Percentiles rank a stretch among this genome's conserved stretches.
phyloP scores from a whole-genome alignment of 2,113 vertebrate species.

The Tetrao urogallus region DNA sequence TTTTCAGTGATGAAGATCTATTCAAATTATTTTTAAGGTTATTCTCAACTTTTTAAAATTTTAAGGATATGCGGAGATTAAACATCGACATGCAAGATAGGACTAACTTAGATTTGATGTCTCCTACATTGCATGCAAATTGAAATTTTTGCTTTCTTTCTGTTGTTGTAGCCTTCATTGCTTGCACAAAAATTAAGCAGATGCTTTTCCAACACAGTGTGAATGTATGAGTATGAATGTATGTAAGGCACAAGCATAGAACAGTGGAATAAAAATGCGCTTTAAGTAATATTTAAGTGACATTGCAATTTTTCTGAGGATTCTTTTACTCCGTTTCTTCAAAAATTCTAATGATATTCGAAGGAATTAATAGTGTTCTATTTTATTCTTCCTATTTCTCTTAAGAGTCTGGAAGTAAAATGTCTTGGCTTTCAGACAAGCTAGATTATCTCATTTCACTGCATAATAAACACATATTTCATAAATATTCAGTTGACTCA shows the following conservation, averaged over 20 bases:
- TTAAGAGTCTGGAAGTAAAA: not conserved
- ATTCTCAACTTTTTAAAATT: not conserved
- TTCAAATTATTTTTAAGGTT: not conserved
- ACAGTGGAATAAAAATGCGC: not conserved
- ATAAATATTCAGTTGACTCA: not conserved
- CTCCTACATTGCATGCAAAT: not conserved
- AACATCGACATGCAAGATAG: not conserved
- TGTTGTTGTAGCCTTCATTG: not conserved
- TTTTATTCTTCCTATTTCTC: not conserved
- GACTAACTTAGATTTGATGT: not conserved
- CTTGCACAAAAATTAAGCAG: not conserved
- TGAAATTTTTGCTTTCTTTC: not conserved
- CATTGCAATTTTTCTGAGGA: not conserved
- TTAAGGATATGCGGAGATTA: not conserved
- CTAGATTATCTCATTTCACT: slow-evolving; percentile 8
- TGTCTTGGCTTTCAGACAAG: not conserved
- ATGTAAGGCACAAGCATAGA: not conserved
- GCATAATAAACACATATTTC: not conserved
- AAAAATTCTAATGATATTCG: not conserved
- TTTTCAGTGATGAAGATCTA: not conserved
- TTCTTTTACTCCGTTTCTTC: not conserved
- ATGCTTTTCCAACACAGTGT: not conserved
- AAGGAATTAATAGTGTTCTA: not conserved
- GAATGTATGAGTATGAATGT: not conserved
- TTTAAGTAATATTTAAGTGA: not conserved